Conservation (phyloP, 2,888 invertebrate genomes). For the Xanthia icteritia region DNA sequence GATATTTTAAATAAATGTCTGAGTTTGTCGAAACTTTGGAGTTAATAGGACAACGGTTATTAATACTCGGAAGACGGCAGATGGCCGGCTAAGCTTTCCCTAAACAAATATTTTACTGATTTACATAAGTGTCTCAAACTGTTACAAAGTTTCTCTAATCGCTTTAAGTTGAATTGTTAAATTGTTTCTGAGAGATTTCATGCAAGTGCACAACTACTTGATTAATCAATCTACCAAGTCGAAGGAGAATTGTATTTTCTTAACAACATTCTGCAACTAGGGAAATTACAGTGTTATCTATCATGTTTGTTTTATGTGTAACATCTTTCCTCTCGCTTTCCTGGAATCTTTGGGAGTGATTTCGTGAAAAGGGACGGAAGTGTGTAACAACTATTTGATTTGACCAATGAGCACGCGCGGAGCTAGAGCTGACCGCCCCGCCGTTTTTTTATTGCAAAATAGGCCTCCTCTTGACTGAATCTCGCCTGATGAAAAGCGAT, state of each 20-base stretch:
- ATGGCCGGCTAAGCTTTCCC: constrained; percentile 22
- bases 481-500: background rate
- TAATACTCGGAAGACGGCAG: constrained; percentile 27
- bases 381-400: too few species aligned
- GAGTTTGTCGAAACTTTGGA: background rate
- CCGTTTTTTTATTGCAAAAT: background rate
- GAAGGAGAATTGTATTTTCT: background rate
- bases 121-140: constrained; percentile 20
- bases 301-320: background rate
- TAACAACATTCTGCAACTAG: constrained; percentile 2
- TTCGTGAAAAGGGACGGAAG: too few species aligned
- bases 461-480: background rate
- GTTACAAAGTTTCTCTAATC: constrained; percentile 29
- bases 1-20: too few species aligned
- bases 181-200: constrained; percentile 13
- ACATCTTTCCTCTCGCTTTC: too few species aligned
- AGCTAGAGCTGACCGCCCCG: too few species aligned
- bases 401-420: too few species aligned
- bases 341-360: too few species aligned
- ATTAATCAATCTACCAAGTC: constrained; percentile 5
- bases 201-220: background rate
- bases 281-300: constrained; percentile 7
- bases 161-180: constrained; percentile 21
- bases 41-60: constrained; percentile 8
- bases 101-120: constrained; percentile 38